Conservation (phyloP, 1,140 invertebrate genomes). For the Macrobrachium rosenbergii region DNA sequence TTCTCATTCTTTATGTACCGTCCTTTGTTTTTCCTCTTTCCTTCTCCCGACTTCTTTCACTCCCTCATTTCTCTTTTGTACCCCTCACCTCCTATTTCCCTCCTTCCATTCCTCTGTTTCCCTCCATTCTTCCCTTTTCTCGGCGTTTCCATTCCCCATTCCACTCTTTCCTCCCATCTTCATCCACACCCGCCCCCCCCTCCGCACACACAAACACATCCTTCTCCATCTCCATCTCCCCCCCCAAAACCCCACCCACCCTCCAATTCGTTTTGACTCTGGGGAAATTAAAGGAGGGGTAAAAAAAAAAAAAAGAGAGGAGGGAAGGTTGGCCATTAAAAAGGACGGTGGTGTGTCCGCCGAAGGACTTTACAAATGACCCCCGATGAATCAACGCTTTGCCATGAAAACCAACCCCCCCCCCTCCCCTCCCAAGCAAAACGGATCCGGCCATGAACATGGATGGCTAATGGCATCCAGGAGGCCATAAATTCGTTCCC, state of each 20-base stretch:
- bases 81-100: background rate
- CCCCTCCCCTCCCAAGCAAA: too few relatives aligned
- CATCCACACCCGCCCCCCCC: too few relatives aligned
- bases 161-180: too few relatives aligned
- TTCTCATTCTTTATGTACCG: too few relatives aligned
- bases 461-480: too few relatives aligned
- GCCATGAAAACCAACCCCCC: too few relatives aligned
- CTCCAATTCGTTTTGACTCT: background rate
- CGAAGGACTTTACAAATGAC: background rate
- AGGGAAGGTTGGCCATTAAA: background rate
- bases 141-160: background rate
- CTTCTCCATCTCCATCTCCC: background rate
- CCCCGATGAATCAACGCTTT: too few relatives aligned
- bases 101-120: background rate
- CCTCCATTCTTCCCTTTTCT: background rate
- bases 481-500: too few relatives aligned
- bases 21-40: conserved; percentile 3
- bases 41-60: conserved; percentile 9
- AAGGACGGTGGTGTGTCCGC: background rate
- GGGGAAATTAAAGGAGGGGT: background rate
- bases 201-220: background rate
- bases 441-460: too few relatives aligned
- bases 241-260: background rate
- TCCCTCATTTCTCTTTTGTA: background rate
- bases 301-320: background rate